Base-by-base conservation (phyloP, 2,888 invertebrate species). In the Venusia cambrica region DNA sequence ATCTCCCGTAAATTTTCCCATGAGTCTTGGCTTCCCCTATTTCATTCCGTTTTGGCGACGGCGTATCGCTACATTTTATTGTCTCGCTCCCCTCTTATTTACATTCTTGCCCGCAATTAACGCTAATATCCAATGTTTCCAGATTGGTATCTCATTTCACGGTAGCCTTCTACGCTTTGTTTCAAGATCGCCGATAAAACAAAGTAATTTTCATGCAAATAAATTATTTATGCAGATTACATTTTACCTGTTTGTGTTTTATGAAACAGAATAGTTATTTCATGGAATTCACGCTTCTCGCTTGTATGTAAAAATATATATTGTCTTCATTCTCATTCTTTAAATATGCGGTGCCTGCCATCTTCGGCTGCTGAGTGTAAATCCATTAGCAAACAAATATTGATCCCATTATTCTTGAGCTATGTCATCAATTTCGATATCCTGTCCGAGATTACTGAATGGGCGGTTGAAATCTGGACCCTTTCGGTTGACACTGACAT, bases 1-100 rank as follows among this genome's bases (percentile, higher is more conserved):
- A 72, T 59, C 45, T 73, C 76, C 80, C 77, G 77, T 72, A 71
- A 83, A 79, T 70, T 73, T 84, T 83, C 65, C 81, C 83, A 61
- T 57, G 59, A 56, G 53, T 59, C 59, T 53, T 40, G 51, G 38
- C 51, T 45, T 47, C 65, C 70, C 67, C 69, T 58, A 54, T 61
- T 61, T 64, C 61, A 60, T 58, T 58, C 46, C 62, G 54, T 60
- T 54, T 61, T 44, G 69, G 65, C 72, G 67, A 68, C 65, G 64
- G 59, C 60, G 55, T 54, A 42, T 55, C 36, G 39, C 45, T 30
- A 45, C 48, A 50, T 45, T 47, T 52, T 50, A 51, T 45, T 51
- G 51, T 48, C 48, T 48, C 41, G 28, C 33, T 45, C 44, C 53
- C 54, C 51, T 45, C 37, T 41, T 45, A 45, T 49, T 50, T 48